A percentile compares a stretch with the other conserved stretches of the same genome.
Conservation (phyloP, 2,888 invertebrate species). For the Lampropteryx suffumata region DNA sequence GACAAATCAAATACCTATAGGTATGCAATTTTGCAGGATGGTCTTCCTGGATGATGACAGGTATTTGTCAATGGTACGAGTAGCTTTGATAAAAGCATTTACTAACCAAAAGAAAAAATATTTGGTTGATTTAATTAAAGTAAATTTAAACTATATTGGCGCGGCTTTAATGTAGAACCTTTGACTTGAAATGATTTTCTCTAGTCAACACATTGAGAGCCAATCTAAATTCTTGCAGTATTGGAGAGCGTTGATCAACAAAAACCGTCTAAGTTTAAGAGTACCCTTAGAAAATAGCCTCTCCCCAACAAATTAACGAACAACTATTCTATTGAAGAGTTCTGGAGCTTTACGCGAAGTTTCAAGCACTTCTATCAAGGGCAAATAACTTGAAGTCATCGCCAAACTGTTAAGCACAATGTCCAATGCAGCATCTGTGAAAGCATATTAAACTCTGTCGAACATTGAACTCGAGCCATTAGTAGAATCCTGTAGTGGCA, state of each 20-base stretch:
- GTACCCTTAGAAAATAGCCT: constrained; percentile 30
- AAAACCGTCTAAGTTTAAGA: constrained; percentile 26
- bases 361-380: constrained; percentile 31
- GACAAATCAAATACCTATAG: too few species aligned
- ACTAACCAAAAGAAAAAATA: too few species aligned
- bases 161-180: too few species aligned
- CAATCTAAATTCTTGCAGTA: constrained; percentile 27
- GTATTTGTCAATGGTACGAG: too few species aligned
- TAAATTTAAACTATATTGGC: too few species aligned
- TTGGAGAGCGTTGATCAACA: constrained; percentile 25
- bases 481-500: too few species aligned
- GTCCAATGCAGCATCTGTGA: background rate
- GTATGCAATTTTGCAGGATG: too few species aligned
- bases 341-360: constrained; percentile 27
- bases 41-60: too few species aligned
- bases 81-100: too few species aligned
- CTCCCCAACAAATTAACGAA: constrained; percentile 36
- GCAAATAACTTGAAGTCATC: constrained; percentile 30
- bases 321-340: constrained; percentile 38
- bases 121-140: too few species aligned
- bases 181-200: background rate
- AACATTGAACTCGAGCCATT: too few species aligned
- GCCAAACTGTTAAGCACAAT: constrained; percentile 2
- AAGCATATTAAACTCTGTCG: background rate
- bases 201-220: constrained; percentile 16